phyloP scores from a whole-genome alignment of 2,888 invertebrate species.

The Sisyra nigra region DNA sequence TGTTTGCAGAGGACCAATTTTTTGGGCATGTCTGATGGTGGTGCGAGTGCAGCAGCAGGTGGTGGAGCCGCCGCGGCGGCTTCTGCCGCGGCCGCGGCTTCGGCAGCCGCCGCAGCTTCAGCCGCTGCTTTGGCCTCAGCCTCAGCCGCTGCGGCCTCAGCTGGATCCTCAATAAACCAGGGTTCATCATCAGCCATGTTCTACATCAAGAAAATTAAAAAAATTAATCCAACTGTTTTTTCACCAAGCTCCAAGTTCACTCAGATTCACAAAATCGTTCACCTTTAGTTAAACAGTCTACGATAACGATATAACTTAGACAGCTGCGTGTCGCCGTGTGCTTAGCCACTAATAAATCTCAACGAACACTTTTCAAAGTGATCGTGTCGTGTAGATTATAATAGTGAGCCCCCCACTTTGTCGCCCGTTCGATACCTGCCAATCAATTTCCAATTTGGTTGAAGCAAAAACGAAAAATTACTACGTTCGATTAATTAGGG shows the following conservation, averaged over 20 bases:
- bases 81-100: constrained; percentile 25
- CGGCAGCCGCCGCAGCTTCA: constrained; percentile 17
- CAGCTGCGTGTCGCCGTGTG: no score
- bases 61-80: constrained; percentile 31
- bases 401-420: no score
- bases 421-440: no score
- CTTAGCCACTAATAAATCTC: no score
- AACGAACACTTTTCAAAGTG: no score
- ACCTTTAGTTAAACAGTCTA: constrained; percentile 5
- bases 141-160: constrained; percentile 18
- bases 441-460: no score
- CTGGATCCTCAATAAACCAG: constrained; percentile 33
- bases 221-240: no score
- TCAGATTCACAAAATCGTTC: constrained; percentile 2
- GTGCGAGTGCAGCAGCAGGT: constrained; percentile 27
- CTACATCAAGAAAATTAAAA: not conserved
- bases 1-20: constrained; percentile 60
- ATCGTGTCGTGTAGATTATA: no score
- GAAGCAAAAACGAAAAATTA: no score
- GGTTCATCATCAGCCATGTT: constrained; percentile 31
- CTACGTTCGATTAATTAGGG: no score
- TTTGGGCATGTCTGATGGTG: constrained; percentile 28
- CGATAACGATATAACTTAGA: no score
- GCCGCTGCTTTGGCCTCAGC: constrained; percentile 20
- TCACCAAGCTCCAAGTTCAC: not conserved